A percentile compares a stretch with the other conserved stretches of the same genome.
Evolutionary conservation across 2,888 invertebrate genomes (phyloP).

Genomic region (Linhomoeus sp.): DNA sequence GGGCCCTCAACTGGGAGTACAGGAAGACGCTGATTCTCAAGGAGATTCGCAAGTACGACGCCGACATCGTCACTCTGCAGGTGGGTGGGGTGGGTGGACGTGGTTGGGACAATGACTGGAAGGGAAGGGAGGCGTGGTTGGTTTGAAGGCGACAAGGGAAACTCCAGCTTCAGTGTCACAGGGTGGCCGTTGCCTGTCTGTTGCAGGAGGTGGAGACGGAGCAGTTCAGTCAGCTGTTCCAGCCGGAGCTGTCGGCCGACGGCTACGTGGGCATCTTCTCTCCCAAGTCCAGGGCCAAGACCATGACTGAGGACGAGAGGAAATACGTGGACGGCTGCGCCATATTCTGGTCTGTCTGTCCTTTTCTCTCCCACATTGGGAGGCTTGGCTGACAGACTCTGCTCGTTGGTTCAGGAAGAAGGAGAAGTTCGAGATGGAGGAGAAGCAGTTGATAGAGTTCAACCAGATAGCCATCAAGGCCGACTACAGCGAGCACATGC

Average conservation of each 20-base stretch:
- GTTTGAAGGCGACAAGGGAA: too few species aligned
- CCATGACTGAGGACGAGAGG: constrained; percentile 85
- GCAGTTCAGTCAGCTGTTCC: constrained; percentile 88
- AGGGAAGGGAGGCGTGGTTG: too few species aligned
- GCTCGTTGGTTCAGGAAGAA: too few species aligned
- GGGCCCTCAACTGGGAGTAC: constrained; percentile 97
- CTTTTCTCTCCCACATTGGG: too few species aligned
- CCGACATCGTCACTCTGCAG: constrained; percentile 80
- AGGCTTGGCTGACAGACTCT: too few species aligned
- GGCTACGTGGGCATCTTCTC: constrained; percentile 71
- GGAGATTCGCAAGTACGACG: constrained; percentile 83
- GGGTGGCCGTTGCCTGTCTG: too few species aligned
- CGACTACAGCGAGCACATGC: constrained; percentile 70
- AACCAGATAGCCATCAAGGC: constrained; percentile 97
- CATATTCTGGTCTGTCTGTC: constrained; percentile 91
- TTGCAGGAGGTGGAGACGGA: constrained; percentile 90
- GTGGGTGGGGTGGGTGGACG: constrained; percentile 21
- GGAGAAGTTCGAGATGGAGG: constrained; percentile 75
- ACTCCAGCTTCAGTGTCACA: too few species aligned
- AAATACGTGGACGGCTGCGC: constrained; percentile 98
- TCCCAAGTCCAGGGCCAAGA: constrained; percentile 91
- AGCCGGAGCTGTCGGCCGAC: constrained; percentile 77
- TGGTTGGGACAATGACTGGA: neutral
- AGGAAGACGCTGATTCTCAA: constrained; percentile 87
- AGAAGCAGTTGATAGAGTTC: constrained; percentile 91